Percentiles rank a stretch among this genome's conserved stretches.
Conservation (phyloP, 2,113 vertebrate genomes). For the Ophthalmolycus amberensis region DNA sequence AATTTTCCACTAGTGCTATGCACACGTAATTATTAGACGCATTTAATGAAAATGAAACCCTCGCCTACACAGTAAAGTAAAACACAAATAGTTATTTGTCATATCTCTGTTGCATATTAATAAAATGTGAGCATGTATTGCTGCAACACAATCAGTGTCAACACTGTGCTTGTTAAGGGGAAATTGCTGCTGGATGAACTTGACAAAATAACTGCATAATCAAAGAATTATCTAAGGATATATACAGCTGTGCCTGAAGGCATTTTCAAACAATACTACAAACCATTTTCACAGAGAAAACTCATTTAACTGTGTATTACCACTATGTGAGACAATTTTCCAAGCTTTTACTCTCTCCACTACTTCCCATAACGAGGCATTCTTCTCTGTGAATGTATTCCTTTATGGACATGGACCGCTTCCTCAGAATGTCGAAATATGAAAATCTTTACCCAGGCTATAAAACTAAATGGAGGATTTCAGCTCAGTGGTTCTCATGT, state of each 20-base stretch:
- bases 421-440: slow-evolving; percentile 7
- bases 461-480: slow-evolving; percentile 3
- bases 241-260: slow-evolving; percentile 41
- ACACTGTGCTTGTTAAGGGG: neutral
- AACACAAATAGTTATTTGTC: neutral
- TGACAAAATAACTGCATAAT: slow-evolving; percentile 31
- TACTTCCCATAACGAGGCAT: slow-evolving; percentile 5
- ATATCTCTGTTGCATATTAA: slow-evolving; percentile 1
- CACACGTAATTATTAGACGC: slow-evolving; percentile 5
- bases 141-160: slow-evolving; percentile 29
- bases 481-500: neutral
- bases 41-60: slow-evolving; percentile 36
- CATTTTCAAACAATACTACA: slow-evolving; percentile 41
- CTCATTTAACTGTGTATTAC: slow-evolving; percentile 27
- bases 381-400: neutral
- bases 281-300: slow-evolving; percentile 36
- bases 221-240: slow-evolving; percentile 24
- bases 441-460: neutral
- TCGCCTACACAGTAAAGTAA: slow-evolving; percentile 13
- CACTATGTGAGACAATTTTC: slow-evolving; percentile 12
- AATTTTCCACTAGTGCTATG: slow-evolving; percentile 2
- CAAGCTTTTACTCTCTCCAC: slow-evolving; percentile 15
- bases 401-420: neutral
- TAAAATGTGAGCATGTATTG: slow-evolving; percentile 23
- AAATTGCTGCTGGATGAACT: slow-evolving; percentile 44